Evolutionary conservation across 2,888 invertebrate species (phyloP).

Genomic region (Ophonus ardosiacus): DNA sequence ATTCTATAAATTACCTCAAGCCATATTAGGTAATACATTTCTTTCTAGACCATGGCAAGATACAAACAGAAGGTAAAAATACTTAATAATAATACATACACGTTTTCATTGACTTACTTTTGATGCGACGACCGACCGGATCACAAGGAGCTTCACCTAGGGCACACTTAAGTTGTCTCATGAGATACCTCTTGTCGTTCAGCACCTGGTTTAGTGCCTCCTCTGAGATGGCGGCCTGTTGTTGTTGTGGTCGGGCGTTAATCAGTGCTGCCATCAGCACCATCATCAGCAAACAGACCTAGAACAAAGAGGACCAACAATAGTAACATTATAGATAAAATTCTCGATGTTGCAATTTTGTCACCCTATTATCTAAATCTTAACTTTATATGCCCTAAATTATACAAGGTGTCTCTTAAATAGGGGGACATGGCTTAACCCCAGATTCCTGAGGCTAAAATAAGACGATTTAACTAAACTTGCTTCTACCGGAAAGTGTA

Average conservation of each 20-base stretch:
- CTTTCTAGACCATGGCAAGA: too few relatives aligned
- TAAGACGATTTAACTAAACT: too few relatives aligned
- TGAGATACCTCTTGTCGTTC: slow-evolving; percentile 84
- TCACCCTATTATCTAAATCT: too few relatives aligned
- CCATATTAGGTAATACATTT: too few relatives aligned
- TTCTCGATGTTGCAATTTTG: too few relatives aligned
- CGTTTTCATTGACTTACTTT: slow-evolving; percentile 78
- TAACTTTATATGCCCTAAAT: too few relatives aligned
- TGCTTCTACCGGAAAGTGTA: too few relatives aligned
- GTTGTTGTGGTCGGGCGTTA: neutral
- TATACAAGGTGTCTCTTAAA: too few relatives aligned
- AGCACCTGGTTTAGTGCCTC: slow-evolving; percentile 83
- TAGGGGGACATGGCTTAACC: too few relatives aligned
- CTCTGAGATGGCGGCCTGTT: slow-evolving; percentile 79
- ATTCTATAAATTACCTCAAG: too few relatives aligned
- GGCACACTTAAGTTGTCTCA: slow-evolving; percentile 85
- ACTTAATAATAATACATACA: neutral
- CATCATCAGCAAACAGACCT: neutral
- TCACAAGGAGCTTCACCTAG: slow-evolving; percentile 86
- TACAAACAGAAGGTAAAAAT: too few relatives aligned
- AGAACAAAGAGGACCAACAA: neutral
- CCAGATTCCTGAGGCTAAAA: too few relatives aligned
- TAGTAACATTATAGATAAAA: neutral
- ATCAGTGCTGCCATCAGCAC: neutral
- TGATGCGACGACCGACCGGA: slow-evolving; percentile 84